These are phyloP conservation scores for Desmophyllum pertusum DNA, from an alignment of 92 coral and sea anemone species.

Conservation along the genomic window DNA sequence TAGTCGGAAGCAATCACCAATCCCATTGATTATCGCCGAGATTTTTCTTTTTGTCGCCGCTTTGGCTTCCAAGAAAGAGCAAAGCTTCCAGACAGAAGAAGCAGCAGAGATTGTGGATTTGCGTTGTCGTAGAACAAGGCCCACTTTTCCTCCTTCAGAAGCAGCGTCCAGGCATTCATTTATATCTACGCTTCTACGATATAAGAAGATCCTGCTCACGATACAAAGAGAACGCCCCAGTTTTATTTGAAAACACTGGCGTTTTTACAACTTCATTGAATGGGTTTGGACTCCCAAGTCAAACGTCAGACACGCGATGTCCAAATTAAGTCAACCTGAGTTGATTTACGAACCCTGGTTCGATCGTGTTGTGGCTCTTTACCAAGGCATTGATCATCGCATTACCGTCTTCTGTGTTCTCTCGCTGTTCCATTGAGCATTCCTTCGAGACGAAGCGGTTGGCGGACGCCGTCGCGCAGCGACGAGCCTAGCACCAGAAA, in stretches of 20 bases:
- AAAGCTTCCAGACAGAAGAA: neutral
- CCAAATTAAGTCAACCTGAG: conserved; percentile 31
- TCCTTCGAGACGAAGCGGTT: conserved; percentile 43
- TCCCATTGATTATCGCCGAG: conserved; percentile 58
- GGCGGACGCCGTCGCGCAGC: neutral
- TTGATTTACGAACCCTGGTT: conserved; percentile 37
- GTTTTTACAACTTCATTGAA: conserved; percentile 64
- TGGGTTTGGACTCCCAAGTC: conserved; percentile 74
- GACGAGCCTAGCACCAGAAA: neutral
- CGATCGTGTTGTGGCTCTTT: conserved; percentile 44
- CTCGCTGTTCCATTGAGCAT: conserved; percentile 72
- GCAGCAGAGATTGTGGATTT: neutral
- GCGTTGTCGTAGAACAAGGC: conserved; percentile 36
- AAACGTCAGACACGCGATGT: conserved; percentile 57
- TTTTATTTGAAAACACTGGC: conserved; percentile 71
- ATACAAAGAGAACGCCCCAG: conserved; percentile 42
- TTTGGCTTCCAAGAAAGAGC: conserved; percentile 1
- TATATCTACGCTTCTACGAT: conserved; percentile 50
- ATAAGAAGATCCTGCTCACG: conserved; percentile 10
- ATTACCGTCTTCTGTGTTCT: conserved; percentile 68
- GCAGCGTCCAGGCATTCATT: conserved; percentile 53
- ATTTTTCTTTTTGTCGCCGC: conserved; percentile 49
- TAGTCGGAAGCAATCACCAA: conserved; percentile 56
- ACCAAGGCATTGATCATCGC: conserved; percentile 67
- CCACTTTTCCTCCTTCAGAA: conserved; percentile 54